Evolutionary conservation across 2,113 vertebrate genomes (phyloP).

Genomic region (Smithornis capensis): DNA sequence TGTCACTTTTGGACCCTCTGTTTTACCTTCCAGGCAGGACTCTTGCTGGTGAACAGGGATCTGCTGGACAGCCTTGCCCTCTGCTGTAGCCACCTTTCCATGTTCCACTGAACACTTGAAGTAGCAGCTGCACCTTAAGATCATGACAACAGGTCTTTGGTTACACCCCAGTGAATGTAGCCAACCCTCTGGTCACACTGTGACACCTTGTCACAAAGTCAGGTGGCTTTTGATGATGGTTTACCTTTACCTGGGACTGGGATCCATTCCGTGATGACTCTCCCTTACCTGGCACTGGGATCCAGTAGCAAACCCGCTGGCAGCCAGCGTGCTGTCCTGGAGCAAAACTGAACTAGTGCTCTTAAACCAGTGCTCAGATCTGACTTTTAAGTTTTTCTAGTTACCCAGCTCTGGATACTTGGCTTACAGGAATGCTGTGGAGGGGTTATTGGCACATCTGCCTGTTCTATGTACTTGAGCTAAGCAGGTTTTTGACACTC

Average conservation of each 20-base stretch:
- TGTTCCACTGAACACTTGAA: conserved; percentile 3
- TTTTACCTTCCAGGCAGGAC: conserved; percentile 44
- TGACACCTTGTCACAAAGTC: conserved; percentile 37
- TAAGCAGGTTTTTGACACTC: conserved; percentile 57
- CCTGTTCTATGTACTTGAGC: conserved; percentile 45
- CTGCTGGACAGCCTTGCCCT: conserved; percentile 50
- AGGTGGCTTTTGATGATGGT: conserved; percentile 14
- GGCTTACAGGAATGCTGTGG: conserved; percentile 37
- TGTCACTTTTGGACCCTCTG: conserved; percentile 41
- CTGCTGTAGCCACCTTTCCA: background rate
- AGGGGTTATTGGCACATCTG: conserved; percentile 56
- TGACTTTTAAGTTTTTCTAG: conserved; percentile 9
- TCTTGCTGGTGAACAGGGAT: conserved; percentile 39
- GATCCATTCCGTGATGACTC: conserved; percentile 16
- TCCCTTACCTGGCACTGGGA: conserved; percentile 34
- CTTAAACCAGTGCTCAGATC: conserved; percentile 41
- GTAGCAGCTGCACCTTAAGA: conserved; percentile 4
- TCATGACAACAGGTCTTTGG: conserved; percentile 34
- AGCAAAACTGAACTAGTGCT: conserved; percentile 10
- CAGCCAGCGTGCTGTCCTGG: conserved; percentile 9
- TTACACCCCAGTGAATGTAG: conserved; percentile 16
- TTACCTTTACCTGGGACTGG: conserved; percentile 32
- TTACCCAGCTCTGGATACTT: conserved; percentile 3
- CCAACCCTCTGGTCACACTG: conserved; percentile 1
- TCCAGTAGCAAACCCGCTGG: conserved; percentile 17